Evolutionary conservation across 2,797 vertebrate species (phyloP), one percentile per base, ranked within the genome.

Genomic region (Hydrophis major): DNA sequence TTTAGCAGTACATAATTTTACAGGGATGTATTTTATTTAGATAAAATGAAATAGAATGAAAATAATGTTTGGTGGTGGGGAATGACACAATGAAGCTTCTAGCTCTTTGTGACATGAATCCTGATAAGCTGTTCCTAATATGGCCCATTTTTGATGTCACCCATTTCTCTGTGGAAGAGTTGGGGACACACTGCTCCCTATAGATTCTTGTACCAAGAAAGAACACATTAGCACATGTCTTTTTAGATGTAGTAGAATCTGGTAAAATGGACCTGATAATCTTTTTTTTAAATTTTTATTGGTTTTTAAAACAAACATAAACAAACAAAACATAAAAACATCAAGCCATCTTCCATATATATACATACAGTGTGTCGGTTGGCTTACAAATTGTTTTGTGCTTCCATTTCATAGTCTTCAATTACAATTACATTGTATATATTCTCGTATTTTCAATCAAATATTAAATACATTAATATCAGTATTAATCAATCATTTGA

Each of bases 1-100:
- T 96, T 96, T 63, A 94, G 96, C 96, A 95, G 94, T 96, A 97
- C 92, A 66, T 96, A 97, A 97, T 97, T 97, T 90, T 96, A 91
- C 94, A 94, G 94, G 66, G 94, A 96, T 97, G 94, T 0, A 0
- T 96, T 97, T 97, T 97, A 97, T 97, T 97, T 95, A 96, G 94
- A 96, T 97, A 96, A 96, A 50, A 50, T 50, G 4, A 50, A 50
- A 50, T 50, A 90, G 92, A 94, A 94, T 93, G 92, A 92, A 92
- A 95, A 94, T 96, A 92, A 94, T 94, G 94, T 94, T 4, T 93
- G 60, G 91, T 78, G 90, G 90, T 93, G 94, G 96, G 97, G 93
- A 97, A 94, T 94, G 96, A 95, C 94, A 96, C 93, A 96, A 96
- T 95, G 90, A 0, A 0, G 93, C 95, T 97, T 96, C 95, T 96